phyloP scores from a whole-genome alignment of 2,797 vertebrate species.

The Staurois parvus region DNA sequence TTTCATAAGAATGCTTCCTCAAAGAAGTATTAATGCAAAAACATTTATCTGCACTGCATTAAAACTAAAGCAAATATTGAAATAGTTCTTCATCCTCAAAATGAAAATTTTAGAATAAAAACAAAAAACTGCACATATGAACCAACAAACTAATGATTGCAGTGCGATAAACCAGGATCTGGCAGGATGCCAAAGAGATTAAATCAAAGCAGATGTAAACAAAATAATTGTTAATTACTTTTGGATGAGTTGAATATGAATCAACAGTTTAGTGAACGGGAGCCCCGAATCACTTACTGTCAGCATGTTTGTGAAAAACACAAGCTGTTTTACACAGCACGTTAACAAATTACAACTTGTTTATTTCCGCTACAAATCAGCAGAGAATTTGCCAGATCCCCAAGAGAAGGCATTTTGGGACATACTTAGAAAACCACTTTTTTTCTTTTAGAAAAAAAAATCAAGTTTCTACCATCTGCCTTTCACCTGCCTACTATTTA shows the following conservation, averaged over 20 bases:
- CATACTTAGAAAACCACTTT: background rate
- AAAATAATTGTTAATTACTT: constrained; percentile 63
- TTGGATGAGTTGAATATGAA: constrained; percentile 63
- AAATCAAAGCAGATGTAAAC: constrained; percentile 62
- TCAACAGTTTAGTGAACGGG: constrained; percentile 62
- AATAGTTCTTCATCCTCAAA: background rate
- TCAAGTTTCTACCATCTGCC: constrained; percentile 11
- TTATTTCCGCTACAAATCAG: constrained; percentile 58
- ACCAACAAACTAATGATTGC: constrained; percentile 48
- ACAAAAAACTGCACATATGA: constrained; percentile 28
- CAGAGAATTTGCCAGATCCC: constrained; percentile 30
- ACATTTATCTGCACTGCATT: background rate
- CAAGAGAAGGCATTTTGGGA: constrained; percentile 22
- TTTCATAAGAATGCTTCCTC: background rate
- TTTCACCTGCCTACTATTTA: constrained; percentile 18
- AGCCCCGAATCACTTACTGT: constrained; percentile 55
- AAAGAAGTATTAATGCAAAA: background rate
- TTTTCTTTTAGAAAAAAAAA: background rate
- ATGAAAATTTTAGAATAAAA: constrained; percentile 26
- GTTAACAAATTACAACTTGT: constrained; percentile 62
- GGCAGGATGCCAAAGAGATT: constrained; percentile 48
- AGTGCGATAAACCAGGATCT: constrained; percentile 32
- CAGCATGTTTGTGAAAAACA: constrained; percentile 62
- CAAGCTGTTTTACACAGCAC: constrained; percentile 59
- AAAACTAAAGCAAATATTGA: constrained; percentile 15